These are phyloP conservation scores for Eupithecia subfuscata DNA, from an alignment of 2,888 invertebrate genomes.

Conservation along the genomic window DNA sequence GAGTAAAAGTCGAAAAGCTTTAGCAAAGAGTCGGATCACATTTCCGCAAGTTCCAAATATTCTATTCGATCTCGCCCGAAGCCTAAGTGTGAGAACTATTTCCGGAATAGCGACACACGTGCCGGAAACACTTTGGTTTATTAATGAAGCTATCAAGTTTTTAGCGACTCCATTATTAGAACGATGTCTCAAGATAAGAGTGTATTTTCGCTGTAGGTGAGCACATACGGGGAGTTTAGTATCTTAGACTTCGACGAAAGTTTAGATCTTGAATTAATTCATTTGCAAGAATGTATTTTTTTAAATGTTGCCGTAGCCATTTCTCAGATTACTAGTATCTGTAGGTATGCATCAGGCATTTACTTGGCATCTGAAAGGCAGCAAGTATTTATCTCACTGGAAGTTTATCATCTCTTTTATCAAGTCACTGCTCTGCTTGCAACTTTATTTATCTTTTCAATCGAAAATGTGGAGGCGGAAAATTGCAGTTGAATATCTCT, in stretches of 20 bases:
- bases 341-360: conserved; percentile 12
- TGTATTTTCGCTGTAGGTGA: neutral
- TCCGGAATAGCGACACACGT: conserved; percentile 54
- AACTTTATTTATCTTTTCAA: conserved; percentile 53
- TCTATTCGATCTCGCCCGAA: conserved; percentile 68
- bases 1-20: conserved; percentile 52
- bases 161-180: conserved; percentile 27
- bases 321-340: neutral
- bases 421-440: conserved; percentile 36
- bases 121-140: conserved; percentile 55
- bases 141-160: conserved; percentile 35
- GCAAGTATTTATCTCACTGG: conserved; percentile 31
- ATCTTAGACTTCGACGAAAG: neutral
- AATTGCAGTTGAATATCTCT: conserved; percentile 37
- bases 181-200: conserved; percentile 1
- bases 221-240: neutral
- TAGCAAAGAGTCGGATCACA: conserved; percentile 52
- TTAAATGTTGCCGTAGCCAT: neutral
- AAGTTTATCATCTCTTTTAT: conserved; percentile 61
- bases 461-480: conserved; percentile 42
- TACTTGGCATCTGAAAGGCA: conserved; percentile 42
- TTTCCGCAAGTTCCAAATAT: conserved; percentile 63
- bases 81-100: conserved; percentile 62
- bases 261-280: neutral
- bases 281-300: neutral